These are phyloP conservation scores for Crepidodera aurea DNA, from an alignment of 2,888 invertebrate genomes.

Conservation along the genomic window DNA sequence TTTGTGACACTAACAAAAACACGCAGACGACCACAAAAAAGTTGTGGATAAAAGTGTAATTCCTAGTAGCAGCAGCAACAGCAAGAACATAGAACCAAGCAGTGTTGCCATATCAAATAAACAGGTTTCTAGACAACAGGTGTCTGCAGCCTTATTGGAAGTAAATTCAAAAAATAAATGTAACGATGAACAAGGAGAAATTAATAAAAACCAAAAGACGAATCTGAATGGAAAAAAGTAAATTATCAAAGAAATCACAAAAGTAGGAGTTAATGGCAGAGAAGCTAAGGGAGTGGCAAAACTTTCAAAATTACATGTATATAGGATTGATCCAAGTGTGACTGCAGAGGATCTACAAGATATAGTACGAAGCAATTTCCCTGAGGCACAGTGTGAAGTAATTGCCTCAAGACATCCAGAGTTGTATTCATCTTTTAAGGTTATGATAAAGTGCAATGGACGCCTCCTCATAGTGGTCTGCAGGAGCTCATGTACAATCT, in stretches of 20 bases:
- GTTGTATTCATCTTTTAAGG: constrained; percentile 12
- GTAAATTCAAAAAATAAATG: not conserved
- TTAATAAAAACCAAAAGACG: not conserved
- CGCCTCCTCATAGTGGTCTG: no score
- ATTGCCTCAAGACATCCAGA: constrained; percentile 11
- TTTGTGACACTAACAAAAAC: not conserved
- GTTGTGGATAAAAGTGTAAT: not conserved
- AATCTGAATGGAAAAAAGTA: not conserved
- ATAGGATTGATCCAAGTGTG: constrained; percentile 6
- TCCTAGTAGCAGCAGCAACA: not conserved
- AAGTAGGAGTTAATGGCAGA: constrained; percentile 12
- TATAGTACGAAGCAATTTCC: constrained; percentile 5
- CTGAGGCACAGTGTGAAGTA: constrained; percentile 13
- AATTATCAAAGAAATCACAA: not conserved
- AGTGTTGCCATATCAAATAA: not conserved
- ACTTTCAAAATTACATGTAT: constrained; percentile 14
- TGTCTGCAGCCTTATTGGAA: not conserved
- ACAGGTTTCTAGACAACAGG: not conserved
- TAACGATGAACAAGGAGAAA: not conserved
- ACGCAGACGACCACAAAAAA: not conserved
- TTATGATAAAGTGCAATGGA: not conserved
- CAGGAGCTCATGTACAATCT: no score
- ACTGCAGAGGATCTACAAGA: not conserved
- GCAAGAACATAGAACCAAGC: not conserved
- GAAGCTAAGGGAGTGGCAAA: constrained; percentile 12